These are phyloP conservation scores for Cataglyphis livida DNA, from an alignment of 2,888 invertebrate genomes.

Conservation along the genomic window DNA sequence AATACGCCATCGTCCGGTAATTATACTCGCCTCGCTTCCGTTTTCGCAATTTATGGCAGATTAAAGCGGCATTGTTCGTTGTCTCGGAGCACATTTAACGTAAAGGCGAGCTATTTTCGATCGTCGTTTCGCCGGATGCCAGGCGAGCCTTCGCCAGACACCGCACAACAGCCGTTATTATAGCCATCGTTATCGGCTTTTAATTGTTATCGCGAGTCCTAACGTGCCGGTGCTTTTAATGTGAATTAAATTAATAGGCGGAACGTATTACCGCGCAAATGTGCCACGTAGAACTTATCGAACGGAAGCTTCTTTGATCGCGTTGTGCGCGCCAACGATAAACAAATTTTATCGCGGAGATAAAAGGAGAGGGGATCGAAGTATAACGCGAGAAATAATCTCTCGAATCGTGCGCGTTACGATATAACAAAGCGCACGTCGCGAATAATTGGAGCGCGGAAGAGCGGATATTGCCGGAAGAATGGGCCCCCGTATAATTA, in stretches of 20 bases:
- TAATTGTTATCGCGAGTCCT: slow-evolving; percentile 56
- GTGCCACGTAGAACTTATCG: neutral
- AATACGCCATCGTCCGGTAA: slow-evolving; percentile 20
- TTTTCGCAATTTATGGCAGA: slow-evolving; percentile 36
- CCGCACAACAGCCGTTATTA: neutral
- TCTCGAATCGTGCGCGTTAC: neutral
- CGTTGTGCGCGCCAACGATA: slow-evolving; percentile 5
- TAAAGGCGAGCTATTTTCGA: slow-evolving; percentile 11
- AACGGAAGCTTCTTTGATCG: slow-evolving; percentile 2
- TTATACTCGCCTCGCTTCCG: slow-evolving; percentile 19
- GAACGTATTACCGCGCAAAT: neutral
- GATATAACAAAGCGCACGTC: neutral
- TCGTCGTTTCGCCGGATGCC: slow-evolving; percentile 15
- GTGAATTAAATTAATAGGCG: slow-evolving; percentile 11
- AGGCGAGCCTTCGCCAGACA: slow-evolving; percentile 30
- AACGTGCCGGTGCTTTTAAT: neutral
- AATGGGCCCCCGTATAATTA: slow-evolving; percentile 21
- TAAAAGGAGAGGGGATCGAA: neutral
- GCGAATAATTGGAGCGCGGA: slow-evolving; percentile 30
- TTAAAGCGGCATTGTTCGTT: slow-evolving; percentile 31
- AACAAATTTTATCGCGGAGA: slow-evolving; percentile 20
- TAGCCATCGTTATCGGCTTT: slow-evolving; percentile 44
- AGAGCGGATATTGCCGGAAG: slow-evolving; percentile 30
- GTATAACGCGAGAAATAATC: slow-evolving; percentile 19
- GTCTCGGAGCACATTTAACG: neutral